A percentile compares a stretch with the other conserved stretches of the same genome.
Evolutionary conservation across 2,797 vertebrate species (phyloP).

Genomic region (Acrocephalus scirpaceus): DNA sequence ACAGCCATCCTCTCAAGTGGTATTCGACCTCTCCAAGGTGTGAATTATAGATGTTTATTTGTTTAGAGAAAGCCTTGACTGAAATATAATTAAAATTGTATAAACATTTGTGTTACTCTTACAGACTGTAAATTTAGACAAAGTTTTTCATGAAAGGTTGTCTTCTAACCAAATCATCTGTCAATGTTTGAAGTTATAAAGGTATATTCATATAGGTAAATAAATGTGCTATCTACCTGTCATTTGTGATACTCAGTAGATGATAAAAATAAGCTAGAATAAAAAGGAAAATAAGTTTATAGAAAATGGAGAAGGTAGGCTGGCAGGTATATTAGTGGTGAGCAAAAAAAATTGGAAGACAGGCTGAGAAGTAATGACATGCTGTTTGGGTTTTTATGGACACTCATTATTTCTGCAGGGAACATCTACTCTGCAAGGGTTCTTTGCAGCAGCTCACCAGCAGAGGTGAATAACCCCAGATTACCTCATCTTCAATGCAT

Average conservation of each 20-base stretch:
- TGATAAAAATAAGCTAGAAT: background rate
- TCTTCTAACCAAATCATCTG: background rate
- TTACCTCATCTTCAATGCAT: background rate
- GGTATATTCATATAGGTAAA: background rate
- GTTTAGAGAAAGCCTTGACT: background rate
- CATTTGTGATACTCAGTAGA: background rate
- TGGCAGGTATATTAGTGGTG: background rate
- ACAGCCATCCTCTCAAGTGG: background rate
- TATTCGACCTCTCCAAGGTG: background rate
- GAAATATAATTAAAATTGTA: background rate
- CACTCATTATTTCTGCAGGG: constrained; percentile 27
- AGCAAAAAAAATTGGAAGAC: constrained; percentile 32
- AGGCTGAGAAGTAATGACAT: background rate
- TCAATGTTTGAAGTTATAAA: background rate
- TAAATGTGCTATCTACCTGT: background rate
- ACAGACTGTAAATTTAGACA: background rate
- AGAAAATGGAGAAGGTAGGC: background rate
- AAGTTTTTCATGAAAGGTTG: background rate
- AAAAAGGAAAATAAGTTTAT: background rate
- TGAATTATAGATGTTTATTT: constrained; percentile 19
- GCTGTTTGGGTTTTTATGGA: constrained; percentile 10
- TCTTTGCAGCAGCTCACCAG: background rate
- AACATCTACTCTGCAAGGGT: background rate
- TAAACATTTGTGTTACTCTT: background rate
- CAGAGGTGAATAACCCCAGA: background rate